A percentile compares a stretch with the other conserved stretches of the same genome.
phyloP scores from a whole-genome alignment of 2,888 invertebrate species.

The Ashinkailepas kermadecensis region DNA sequence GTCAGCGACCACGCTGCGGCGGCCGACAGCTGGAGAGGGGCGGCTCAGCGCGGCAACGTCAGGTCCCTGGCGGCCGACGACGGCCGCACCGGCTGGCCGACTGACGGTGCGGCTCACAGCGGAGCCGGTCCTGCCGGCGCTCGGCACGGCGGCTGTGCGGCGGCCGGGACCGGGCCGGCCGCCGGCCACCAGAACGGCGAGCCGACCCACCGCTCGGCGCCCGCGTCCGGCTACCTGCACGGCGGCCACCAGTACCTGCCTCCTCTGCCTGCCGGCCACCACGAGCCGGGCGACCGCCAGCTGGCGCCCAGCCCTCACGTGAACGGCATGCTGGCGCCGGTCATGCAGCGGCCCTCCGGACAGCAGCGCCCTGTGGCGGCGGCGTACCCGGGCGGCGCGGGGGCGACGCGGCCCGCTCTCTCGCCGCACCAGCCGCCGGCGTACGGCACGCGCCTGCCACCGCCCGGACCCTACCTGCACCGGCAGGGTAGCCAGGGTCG shows the following conservation, averaged over 20 bases:
- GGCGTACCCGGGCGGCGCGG: neutral
- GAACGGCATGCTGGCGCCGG: too few species aligned
- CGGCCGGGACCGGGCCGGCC: neutral
- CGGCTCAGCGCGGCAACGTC: neutral
- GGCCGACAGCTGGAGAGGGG: neutral
- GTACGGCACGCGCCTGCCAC: slow-evolving; percentile 9
- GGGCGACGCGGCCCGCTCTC: neutral
- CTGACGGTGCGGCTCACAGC: neutral
- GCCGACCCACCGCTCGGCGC: too few species aligned
- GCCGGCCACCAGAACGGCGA: too few species aligned
- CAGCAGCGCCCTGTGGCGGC: neutral
- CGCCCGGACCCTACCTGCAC: neutral
- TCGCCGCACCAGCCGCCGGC: neutral
- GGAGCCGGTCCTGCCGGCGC: neutral
- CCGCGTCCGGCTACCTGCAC: neutral
- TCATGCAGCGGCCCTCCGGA: neutral
- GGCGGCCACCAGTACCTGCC: neutral
- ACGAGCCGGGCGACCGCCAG: neutral
- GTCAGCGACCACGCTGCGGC: neutral
- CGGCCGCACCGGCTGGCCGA: neutral
- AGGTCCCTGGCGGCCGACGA: neutral
- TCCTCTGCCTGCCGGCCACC: neutral
- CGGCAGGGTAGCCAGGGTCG: slow-evolving; percentile 9
- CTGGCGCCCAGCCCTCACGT: too few species aligned
- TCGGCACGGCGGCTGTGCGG: neutral